Evolutionary conservation across 2,888 invertebrate genomes (phyloP).

Genomic region (Yponomeuta plumbellus): DNA sequence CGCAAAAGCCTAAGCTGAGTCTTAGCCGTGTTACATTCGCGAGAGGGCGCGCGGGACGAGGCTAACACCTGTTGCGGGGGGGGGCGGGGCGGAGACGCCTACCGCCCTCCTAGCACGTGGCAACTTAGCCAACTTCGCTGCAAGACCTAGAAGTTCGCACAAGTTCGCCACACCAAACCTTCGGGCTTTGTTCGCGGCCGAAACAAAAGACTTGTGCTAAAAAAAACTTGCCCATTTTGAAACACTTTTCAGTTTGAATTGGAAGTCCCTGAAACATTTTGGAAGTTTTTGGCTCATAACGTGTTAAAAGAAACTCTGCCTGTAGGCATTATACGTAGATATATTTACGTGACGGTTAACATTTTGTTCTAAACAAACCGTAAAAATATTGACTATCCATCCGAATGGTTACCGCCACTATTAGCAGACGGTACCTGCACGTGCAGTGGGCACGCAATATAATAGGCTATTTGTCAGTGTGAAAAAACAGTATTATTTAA

Average conservation of each 20-base stretch:
- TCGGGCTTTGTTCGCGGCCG: neutral
- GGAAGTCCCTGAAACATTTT: neutral
- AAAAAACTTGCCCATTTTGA: neutral
- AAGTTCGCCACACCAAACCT: no score
- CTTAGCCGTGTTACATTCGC: neutral
- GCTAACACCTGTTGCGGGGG: conserved; percentile 58
- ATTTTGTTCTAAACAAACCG: no score
- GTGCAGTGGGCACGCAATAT: no score
- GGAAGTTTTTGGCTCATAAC: neutral
- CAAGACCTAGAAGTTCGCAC: conserved; percentile 34
- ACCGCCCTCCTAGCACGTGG: conserved; percentile 43
- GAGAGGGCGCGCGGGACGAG: conserved; percentile 25
- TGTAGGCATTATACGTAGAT: no score
- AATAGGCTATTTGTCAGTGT: no score
- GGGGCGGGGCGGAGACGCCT: conserved; percentile 63
- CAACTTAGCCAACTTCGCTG: conserved; percentile 26
- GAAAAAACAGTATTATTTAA: no score
- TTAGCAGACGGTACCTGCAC: no score
- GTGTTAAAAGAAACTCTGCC: no score
- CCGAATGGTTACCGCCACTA: no score
- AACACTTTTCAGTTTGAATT: neutral
- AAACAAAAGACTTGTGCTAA: neutral
- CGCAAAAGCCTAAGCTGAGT: neutral
- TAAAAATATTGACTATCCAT: no score
- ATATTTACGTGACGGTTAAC: no score